Evolutionary conservation across 1,140 invertebrate species (phyloP).

Genomic region (Nilaparvata lugens): DNA sequence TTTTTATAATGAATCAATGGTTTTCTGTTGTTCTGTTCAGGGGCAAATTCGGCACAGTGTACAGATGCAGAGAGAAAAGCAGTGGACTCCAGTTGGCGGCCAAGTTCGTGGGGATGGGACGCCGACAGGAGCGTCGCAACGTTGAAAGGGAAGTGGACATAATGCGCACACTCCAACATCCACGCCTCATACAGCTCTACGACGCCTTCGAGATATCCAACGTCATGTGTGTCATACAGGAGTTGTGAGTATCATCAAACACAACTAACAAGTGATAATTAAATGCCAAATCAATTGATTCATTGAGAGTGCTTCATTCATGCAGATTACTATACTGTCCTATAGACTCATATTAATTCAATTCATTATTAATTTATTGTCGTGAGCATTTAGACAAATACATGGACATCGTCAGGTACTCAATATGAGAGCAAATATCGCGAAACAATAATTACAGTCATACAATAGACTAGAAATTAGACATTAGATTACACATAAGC

Average conservation of each 20-base stretch:
- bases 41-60: constrained; percentile 97
- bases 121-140: constrained; percentile 78
- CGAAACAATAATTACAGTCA: too few species aligned
- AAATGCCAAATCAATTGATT: background rate
- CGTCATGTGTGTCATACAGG: constrained; percentile 88
- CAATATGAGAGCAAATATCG: too few species aligned
- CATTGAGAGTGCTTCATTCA: too few species aligned
- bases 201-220: constrained; percentile 89
- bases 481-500: too few species aligned
- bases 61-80: constrained; percentile 76
- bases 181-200: constrained; percentile 88
- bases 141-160: constrained; percentile 94
- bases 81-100: constrained; percentile 77
- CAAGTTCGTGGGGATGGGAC: constrained; percentile 80
- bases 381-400: too few species aligned
- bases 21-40: constrained; percentile 46
- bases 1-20: too few species aligned
- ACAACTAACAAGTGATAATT: background rate
- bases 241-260: constrained; percentile 72
- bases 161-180: constrained; percentile 89
- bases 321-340: too few species aligned
- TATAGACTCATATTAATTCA: too few species aligned
- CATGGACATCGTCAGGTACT: too few species aligned
- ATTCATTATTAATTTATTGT: too few species aligned
- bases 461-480: too few species aligned